These are phyloP conservation scores for Tenthredo amoena DNA, from an alignment of 2,888 invertebrate species.

Conservation along the genomic window DNA sequence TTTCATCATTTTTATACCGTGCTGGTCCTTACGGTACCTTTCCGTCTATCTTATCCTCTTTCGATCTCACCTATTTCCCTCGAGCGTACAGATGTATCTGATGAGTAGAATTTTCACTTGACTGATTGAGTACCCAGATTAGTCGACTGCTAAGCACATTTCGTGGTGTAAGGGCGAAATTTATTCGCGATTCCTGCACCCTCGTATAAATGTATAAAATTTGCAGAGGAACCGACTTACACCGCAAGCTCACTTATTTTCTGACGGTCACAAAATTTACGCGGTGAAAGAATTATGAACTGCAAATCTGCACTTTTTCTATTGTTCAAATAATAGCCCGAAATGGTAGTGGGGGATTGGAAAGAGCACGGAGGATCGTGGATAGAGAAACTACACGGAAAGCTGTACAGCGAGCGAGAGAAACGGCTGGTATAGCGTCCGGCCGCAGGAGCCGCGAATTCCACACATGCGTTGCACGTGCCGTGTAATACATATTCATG, in stretches of 20 bases:
- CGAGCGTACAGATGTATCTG: not conserved
- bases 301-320: conserved; percentile 41
- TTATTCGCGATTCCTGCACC: not conserved
- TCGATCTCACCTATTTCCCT: not conserved
- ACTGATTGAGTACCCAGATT: not conserved
- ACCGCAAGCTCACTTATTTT: conserved; percentile 1
- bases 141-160: not conserved
- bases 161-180: not conserved
- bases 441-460: conserved; percentile 48
- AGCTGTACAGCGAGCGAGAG: not conserved
- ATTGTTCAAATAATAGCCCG: conserved; percentile 28
- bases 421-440: conserved; percentile 19
- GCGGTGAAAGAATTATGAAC: conserved; percentile 26
- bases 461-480: conserved; percentile 53
- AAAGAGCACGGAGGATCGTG: not conserved
- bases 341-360: not conserved
- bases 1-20: not conserved
- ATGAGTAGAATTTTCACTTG: not conserved
- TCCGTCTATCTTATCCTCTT: not conserved
- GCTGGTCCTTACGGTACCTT: not conserved
- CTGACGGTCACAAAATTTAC: not conserved
- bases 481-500: conserved; percentile 52
- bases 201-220: not conserved
- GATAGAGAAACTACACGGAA: not conserved
- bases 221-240: not conserved